Conservation (phyloP, 2,113 vertebrate species). For the Datnioides undecimradiatus region DNA sequence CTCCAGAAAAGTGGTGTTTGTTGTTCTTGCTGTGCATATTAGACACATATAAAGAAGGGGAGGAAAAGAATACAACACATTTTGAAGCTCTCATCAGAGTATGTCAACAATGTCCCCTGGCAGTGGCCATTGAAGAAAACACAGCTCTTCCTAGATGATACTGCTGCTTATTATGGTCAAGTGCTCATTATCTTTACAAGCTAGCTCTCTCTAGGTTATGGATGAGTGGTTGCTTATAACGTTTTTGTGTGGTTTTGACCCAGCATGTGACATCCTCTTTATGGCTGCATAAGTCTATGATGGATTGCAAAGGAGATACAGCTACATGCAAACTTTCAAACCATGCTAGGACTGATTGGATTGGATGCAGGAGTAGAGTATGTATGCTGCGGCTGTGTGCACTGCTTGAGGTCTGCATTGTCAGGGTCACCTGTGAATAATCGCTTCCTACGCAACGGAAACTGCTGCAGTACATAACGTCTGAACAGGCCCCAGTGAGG, state of each 20-base stretch:
- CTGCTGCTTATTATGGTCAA: conserved; percentile 9
- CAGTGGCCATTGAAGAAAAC: background rate
- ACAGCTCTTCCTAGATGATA: background rate
- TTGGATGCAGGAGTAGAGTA: background rate
- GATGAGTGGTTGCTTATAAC: background rate
- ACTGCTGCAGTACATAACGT: conserved; percentile 38
- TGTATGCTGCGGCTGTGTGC: conserved; percentile 6
- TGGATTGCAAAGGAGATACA: background rate
- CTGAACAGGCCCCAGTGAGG: conserved; percentile 51
- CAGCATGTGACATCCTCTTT: conserved; percentile 12
- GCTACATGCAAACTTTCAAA: background rate
- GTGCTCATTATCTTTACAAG: conserved; percentile 11
- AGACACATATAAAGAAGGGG: background rate
- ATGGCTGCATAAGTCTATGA: conserved; percentile 16
- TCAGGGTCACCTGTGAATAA: conserved; percentile 41
- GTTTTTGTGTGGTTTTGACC: conserved; percentile 5
- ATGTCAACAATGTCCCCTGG: background rate
- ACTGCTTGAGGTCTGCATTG: conserved; percentile 40
- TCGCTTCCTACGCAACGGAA: background rate
- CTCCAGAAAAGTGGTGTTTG: background rate
- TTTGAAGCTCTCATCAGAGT: background rate
- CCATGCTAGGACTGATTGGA: background rate
- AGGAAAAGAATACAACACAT: background rate
- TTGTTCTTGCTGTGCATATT: conserved; percentile 4
- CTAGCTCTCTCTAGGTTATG: conserved; percentile 1